These are phyloP conservation scores for Zaprionus vittiger DNA, from an alignment of 1,140 invertebrate genomes.

Conservation along the genomic window DNA sequence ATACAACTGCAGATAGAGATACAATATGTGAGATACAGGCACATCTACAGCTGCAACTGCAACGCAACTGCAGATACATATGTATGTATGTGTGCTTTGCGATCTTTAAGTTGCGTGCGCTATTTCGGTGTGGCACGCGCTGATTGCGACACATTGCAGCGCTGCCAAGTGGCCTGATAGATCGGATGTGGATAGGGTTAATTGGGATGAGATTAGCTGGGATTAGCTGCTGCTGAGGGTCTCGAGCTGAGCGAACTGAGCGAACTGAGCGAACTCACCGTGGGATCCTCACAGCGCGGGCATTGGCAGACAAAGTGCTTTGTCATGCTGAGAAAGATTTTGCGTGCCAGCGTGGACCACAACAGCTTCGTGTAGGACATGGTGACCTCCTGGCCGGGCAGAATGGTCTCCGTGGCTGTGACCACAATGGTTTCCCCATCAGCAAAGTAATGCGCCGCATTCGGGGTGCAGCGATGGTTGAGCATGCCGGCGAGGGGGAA, in stretches of 20 bases:
- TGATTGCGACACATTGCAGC: constrained; percentile 40
- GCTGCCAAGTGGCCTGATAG: constrained; percentile 1
- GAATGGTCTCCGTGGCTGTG: constrained; percentile 87
- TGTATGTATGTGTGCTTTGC: background rate
- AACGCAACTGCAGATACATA: background rate
- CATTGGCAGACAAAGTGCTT: constrained; percentile 92
- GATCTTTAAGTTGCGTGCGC: constrained; percentile 10
- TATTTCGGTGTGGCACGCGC: constrained; percentile 49
- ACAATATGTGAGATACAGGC: background rate
- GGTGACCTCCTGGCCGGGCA: constrained; percentile 88
- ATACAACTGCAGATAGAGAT: background rate
- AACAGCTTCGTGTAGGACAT: constrained; percentile 90
- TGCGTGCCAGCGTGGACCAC: constrained; percentile 89
- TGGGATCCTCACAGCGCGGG: constrained; percentile 89
- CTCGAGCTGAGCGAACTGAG: no score
- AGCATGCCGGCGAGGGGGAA: constrained; percentile 90
- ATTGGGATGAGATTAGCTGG: background rate
- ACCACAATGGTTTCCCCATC: constrained; percentile 87
- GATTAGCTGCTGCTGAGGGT: background rate
- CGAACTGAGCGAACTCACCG: constrained; percentile 83
- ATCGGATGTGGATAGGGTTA: constrained; percentile 3
- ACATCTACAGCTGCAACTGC: background rate
- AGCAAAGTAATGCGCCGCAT: constrained; percentile 89
- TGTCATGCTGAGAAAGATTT: constrained; percentile 88
- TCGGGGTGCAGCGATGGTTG: constrained; percentile 91